Base-by-base conservation (phyloP, 1,140 invertebrate genomes). In the Tetranychus urticae region DNA sequence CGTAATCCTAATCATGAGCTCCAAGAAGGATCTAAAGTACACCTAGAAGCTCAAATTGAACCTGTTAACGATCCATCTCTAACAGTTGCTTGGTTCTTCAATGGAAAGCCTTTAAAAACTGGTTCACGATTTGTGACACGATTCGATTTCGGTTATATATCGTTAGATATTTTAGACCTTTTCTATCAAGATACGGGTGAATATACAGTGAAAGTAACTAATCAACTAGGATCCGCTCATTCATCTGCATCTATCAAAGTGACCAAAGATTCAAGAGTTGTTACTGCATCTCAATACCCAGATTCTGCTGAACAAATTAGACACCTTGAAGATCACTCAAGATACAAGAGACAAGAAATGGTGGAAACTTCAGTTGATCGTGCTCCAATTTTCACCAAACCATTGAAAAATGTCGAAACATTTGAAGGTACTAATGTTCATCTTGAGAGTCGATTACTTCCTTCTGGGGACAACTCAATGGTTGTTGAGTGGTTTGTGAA, bases 401-500 rank as follows among this genome's bases (percentile, higher is more conserved):
- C 3, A 86, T 1, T 81, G 85, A 70, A 85, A 86, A 12, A 89
- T 88, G 60, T 71, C 85, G 76, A 66, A 83, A 86, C 66, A 79
- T 62, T 39, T 74, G 82, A 52, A 23, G 50, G 50, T n/a, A 33
- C n/a, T n/a, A 52, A 52, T 52, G 50, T 89, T 37, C 92, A 97
- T 69, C 97, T 97, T 69, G 92, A 97, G 73, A 91, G 86, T 68
- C 81, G 90, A 45, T 72, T 98, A 13, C 89, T 94, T 66, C 94
- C 94, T 8, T 86, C 96, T 33, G 93, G 90, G 47, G 93, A 98
- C 76, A 80, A 86, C 1, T 88, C 86, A 0, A 86, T 98, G 84
- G 88, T 86, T 71, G 89, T 98, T 0, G 88, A 96, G 76, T 99
- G 94, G 94, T 93, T 88, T 75, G 87, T 90, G 64, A 92, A 97